phyloP scores from a whole-genome alignment of 2,888 invertebrate genomes.

The Macrosoma leucophasiata region DNA sequence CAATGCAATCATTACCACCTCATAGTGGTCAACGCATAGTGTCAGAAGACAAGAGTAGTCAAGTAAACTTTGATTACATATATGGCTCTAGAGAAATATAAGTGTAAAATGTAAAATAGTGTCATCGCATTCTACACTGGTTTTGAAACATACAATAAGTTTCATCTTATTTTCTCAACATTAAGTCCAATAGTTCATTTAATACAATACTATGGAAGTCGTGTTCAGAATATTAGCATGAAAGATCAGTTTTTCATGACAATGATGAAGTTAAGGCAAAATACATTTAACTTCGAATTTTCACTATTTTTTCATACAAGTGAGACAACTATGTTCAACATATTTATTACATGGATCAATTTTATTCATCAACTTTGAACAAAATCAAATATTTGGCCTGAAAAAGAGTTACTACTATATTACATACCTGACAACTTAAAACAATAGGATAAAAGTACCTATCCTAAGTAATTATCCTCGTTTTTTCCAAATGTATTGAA shows the following conservation, averaged over 20 bases:
- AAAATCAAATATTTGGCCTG: conserved; percentile 16
- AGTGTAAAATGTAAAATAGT: background rate
- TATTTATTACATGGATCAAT: conserved; percentile 23
- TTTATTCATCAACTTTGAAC: conserved; percentile 15
- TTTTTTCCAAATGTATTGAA: conserved; percentile 17
- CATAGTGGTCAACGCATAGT: too few relatives aligned
- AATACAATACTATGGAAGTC: conserved; percentile 10
- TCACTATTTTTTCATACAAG: conserved; percentile 16
- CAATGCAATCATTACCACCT: too few relatives aligned
- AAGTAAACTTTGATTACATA: too few relatives aligned
- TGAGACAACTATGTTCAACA: conserved; percentile 15
- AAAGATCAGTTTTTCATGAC: conserved; percentile 18
- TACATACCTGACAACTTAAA: conserved; percentile 21
- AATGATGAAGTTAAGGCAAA: conserved; percentile 19
- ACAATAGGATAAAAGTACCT: conserved; percentile 10
- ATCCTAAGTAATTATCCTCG: too few relatives aligned
- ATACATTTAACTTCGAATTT: conserved; percentile 17
- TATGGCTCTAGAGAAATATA: too few relatives aligned
- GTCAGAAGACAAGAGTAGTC: too few relatives aligned
- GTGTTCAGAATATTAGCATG: conserved; percentile 6
- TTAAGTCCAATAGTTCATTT: conserved; percentile 12
- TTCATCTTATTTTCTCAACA: conserved; percentile 9
- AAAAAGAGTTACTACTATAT: conserved; percentile 12
- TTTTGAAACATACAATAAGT: conserved; percentile 8
- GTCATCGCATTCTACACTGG: conserved; percentile 8